Percentiles rank a stretch among this genome's conserved stretches.
Evolutionary conservation across 2,888 invertebrate genomes (phyloP).

Genomic region (Idaea biselata): DNA sequence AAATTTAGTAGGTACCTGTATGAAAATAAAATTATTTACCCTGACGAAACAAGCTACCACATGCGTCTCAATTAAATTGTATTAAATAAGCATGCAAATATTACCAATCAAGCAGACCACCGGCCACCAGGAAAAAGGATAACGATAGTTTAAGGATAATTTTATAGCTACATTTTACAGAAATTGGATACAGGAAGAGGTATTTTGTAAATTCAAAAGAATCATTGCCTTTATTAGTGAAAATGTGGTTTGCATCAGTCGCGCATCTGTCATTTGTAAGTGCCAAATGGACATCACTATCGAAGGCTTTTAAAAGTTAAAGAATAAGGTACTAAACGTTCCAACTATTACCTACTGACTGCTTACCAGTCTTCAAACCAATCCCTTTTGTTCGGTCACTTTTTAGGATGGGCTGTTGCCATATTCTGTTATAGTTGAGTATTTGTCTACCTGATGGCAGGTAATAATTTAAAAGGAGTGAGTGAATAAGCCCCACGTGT

Average conservation of each 20-base stretch:
- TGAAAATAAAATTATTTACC: not conserved
- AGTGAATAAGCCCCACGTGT: no score
- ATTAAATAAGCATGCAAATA: constrained; percentile 67
- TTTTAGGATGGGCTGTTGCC: no score
- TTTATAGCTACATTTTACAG: not conserved
- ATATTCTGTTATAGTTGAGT: no score
- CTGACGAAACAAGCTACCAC: constrained; percentile 53
- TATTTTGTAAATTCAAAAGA: constrained; percentile 8
- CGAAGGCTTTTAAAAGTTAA: no score
- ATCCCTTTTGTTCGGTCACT: no score
- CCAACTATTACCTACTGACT: no score
- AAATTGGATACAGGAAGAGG: not conserved
- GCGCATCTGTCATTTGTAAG: not conserved
- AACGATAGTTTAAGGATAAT: constrained; percentile 26
- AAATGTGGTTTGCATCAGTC: constrained; percentile 28
- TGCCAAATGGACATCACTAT: no score
- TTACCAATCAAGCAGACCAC: constrained; percentile 64
- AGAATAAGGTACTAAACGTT: no score
- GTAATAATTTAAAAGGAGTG: no score
- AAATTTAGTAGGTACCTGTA: not conserved
- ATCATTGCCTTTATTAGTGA: constrained; percentile 27
- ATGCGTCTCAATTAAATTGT: constrained; percentile 58
- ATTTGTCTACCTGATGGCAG: no score
- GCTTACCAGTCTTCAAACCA: no score
- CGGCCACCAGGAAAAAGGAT: constrained; percentile 58